Percentiles rank a stretch among this genome's conserved stretches.
phyloP scores from a whole-genome alignment of 2,888 invertebrate species.

The Dysmachus trigonus region DNA sequence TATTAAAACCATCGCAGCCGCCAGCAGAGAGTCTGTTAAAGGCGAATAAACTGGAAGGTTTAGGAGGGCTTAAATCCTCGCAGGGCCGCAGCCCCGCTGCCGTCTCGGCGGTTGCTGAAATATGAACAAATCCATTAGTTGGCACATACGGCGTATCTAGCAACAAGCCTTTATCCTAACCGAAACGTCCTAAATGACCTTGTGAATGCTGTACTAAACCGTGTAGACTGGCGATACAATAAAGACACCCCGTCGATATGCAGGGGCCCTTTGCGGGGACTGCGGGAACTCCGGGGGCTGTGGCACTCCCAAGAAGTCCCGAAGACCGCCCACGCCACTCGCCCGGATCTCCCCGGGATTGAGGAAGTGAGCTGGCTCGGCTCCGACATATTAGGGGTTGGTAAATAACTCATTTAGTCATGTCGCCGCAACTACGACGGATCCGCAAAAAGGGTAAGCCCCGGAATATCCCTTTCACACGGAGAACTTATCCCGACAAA shows the following conservation, averaged over 20 bases:
- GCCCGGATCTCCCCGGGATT: background rate
- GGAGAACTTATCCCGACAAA: slow-evolving; percentile 32
- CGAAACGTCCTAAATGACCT: slow-evolving; percentile 47
- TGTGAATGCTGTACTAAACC: slow-evolving; percentile 46
- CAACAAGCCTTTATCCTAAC: slow-evolving; percentile 46
- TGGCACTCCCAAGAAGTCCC: background rate
- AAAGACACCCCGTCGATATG: slow-evolving; percentile 47
- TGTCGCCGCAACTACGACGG: slow-evolving; percentile 32
- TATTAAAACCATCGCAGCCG: slow-evolving; percentile 45
- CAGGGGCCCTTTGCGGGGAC: background rate
- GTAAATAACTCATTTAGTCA: slow-evolving; percentile 43
- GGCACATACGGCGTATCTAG: slow-evolving; percentile 41
- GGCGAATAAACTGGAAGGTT: slow-evolving; percentile 45
- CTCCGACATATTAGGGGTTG: slow-evolving; percentile 35
- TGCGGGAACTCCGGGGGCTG: background rate
- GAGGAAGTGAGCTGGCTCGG: slow-evolving; percentile 25
- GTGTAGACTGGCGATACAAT: slow-evolving; percentile 46
- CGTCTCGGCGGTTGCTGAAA: slow-evolving; percentile 39
- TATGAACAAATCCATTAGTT: slow-evolving; percentile 46
- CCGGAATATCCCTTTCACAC: slow-evolving; percentile 21
- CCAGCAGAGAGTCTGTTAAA: slow-evolving; percentile 23
- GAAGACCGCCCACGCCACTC: background rate
- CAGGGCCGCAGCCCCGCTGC: background rate
- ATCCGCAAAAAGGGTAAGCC: slow-evolving; percentile 25
- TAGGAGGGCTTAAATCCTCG: slow-evolving; percentile 41